Evolutionary conservation across 2,888 invertebrate species (phyloP).

Genomic region (Aphrophora alni): DNA sequence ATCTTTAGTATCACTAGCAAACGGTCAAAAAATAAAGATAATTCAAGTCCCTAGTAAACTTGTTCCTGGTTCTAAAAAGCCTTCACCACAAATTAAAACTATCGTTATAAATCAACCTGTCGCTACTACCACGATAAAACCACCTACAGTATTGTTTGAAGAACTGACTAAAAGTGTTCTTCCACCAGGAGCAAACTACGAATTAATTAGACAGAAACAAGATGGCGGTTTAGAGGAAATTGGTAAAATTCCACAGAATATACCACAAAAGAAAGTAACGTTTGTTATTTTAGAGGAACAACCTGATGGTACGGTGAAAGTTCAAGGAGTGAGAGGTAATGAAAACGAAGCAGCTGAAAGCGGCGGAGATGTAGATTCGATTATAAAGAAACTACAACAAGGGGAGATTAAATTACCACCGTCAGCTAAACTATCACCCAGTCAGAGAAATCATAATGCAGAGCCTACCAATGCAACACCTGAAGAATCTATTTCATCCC

Average conservation of each 20-base stretch:
- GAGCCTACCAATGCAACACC: slow-evolving; percentile 42
- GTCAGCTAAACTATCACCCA: slow-evolving; percentile 55
- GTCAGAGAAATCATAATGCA: slow-evolving; percentile 23
- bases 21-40: slow-evolving; percentile 54
- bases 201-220: slow-evolving; percentile 77
- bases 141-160: slow-evolving; percentile 72
- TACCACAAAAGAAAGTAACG: slow-evolving; percentile 81
- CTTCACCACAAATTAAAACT: slow-evolving; percentile 47
- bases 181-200: slow-evolving; percentile 80
- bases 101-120: slow-evolving; percentile 51
- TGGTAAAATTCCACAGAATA: slow-evolving; percentile 62
- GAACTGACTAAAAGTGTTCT: slow-evolving; percentile 81
- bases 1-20: slow-evolving; percentile 53
- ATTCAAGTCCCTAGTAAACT: slow-evolving; percentile 41
- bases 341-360: slow-evolving; percentile 70
- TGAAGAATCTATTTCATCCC: slow-evolving; percentile 47
- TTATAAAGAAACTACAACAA: slow-evolving; percentile 78
- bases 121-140: slow-evolving; percentile 61
- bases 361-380: slow-evolving; percentile 73
- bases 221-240: slow-evolving; percentile 76
- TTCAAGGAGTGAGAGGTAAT: slow-evolving; percentile 83
- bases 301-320: slow-evolving; percentile 83
- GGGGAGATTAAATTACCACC: slow-evolving; percentile 83
- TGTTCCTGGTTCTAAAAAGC: slow-evolving; percentile 32
- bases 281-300: slow-evolving; percentile 88